Evolutionary conservation across 1,140 invertebrate species (phyloP), one percentile per base, ranked within the genome.

Genomic region (Mamestra configurata): DNA sequence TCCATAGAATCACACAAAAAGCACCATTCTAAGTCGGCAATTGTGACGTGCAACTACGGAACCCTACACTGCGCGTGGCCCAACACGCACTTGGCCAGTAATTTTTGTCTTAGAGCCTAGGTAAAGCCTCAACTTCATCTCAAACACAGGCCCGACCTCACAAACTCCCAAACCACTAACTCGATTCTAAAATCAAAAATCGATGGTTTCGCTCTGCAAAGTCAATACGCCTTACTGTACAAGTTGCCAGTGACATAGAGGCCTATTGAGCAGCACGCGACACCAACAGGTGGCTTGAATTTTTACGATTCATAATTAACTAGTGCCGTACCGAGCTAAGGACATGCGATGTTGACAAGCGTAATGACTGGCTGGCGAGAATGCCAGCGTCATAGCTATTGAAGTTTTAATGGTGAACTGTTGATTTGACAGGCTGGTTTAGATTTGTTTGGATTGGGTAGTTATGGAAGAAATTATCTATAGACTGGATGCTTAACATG

Each of bases 261-360:
- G 55, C 73, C 57, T 76, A 61, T 61, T 1, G 55, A 27, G 8
- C 13, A 13, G 46, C 77, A 71, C 53, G 77, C 77, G 68, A 57
- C 61, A 22, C 27, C 77, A 79, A 79, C 77, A 79, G 77, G 77
- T 79, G 66, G 68, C 70, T 46, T n/a, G 73, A 76, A 76, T 76
- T 76, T 76, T 76, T 76, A 76, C 73, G 73, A 76, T 76, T 64
- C 64, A 78, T 78, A 78, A 78, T 78, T 78, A 78, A 77, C 24
- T 66, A 61, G 27, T 11, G 18, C 4, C 31, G 15, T 13, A 11
- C 22, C 57, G 40, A 13, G 3, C 10, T 37, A 22, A 53, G 76
- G 49, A 27, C 64, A 24, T 22, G 71, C 70, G 27, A 53, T 40
- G 13, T 22, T 77, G 70, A 37, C 35, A 70, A 10, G 10, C 18